phyloP scores from a whole-genome alignment of 2,797 vertebrate genomes.

The Cygnus olor region DNA sequence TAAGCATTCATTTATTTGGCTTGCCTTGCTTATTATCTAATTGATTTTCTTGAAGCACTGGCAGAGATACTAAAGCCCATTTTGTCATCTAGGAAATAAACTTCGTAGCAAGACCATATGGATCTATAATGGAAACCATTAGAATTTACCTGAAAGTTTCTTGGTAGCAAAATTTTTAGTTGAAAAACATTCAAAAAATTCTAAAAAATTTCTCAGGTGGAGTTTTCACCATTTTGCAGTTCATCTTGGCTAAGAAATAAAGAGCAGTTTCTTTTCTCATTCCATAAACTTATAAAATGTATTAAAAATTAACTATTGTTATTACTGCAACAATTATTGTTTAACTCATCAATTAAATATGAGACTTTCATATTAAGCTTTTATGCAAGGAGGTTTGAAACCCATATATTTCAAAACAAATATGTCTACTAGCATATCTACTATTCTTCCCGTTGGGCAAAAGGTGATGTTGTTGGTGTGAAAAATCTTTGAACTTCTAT shows the following conservation, averaged over 20 bases:
- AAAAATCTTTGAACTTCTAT: not conserved
- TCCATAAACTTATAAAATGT: not conserved
- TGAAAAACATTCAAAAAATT: not conserved
- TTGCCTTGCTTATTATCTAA: not conserved
- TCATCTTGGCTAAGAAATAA: not conserved
- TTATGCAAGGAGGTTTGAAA: not conserved
- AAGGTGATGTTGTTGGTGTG: not conserved
- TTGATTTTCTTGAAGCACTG: not conserved
- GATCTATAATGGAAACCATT: not conserved
- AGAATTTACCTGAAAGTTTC: not conserved
- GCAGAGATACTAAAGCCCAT: not conserved
- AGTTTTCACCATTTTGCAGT: not conserved
- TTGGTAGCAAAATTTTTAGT: not conserved
- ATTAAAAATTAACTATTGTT: not conserved
- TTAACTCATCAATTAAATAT: not conserved
- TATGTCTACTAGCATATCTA: not conserved
- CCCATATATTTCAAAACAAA: not conserved
- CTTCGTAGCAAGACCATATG: not conserved
- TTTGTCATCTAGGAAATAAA: not conserved
- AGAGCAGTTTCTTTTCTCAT: not conserved
- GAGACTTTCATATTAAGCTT: not conserved
- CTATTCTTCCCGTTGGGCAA: not conserved
- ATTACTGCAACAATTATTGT: not conserved
- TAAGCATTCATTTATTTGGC: not conserved
- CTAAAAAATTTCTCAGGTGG: not conserved